phyloP scores from a whole-genome alignment of 1,140 invertebrate genomes.

The Panagrolaimus sp. region DNA sequence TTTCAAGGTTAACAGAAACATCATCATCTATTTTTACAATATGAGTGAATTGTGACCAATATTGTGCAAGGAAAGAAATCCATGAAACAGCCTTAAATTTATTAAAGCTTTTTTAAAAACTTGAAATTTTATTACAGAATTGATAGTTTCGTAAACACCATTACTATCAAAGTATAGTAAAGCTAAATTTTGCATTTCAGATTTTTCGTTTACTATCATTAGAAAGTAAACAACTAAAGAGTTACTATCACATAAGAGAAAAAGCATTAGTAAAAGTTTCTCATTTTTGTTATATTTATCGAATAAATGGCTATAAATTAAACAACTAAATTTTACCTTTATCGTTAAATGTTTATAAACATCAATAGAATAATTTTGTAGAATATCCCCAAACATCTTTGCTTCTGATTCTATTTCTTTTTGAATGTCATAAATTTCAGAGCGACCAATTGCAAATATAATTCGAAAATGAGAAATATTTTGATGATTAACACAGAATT shows the following conservation, averaged over 20 bases:
- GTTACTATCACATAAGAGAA: too few species aligned
- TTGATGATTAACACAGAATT: neutral
- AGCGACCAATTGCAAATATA: conserved; percentile 28
- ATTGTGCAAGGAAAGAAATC: conserved; percentile 16
- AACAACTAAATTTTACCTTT: conserved; percentile 21
- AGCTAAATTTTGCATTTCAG: too few species aligned
- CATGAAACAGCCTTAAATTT: conserved; percentile 30
- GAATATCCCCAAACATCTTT: conserved; percentile 14
- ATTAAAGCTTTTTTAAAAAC: neutral
- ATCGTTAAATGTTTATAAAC: conserved; percentile 25
- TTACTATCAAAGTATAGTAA: too few species aligned
- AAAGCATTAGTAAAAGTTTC: too few species aligned
- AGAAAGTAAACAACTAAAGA: too few species aligned
- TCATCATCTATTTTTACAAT: conserved; percentile 30
- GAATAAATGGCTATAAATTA: too few species aligned
- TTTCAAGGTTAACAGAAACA: conserved; percentile 21
- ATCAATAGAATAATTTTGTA: conserved; percentile 27
- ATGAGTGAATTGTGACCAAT: conserved; percentile 22
- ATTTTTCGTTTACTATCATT: too few species aligned
- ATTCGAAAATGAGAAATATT: conserved; percentile 24
- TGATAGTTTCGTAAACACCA: too few species aligned
- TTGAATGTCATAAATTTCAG: conserved; percentile 12
- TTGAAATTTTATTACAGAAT: too few species aligned
- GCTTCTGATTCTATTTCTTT: conserved; percentile 24
- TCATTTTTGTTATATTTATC: too few species aligned